Evolutionary conservation across 2,888 invertebrate genomes (phyloP).

Genomic region (Tridacna gigas): DNA sequence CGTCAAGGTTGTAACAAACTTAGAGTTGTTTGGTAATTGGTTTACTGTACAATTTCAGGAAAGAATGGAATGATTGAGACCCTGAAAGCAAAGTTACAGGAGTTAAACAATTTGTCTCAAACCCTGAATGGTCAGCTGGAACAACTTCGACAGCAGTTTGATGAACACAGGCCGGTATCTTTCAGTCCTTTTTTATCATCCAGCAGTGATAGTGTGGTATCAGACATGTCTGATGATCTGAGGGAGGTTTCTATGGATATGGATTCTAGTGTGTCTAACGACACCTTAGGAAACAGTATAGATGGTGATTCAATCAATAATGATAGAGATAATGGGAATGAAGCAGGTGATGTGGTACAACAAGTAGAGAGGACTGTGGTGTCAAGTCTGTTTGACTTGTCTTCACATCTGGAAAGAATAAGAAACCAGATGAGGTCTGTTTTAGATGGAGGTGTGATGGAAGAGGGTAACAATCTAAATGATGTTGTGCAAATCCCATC

Average conservation of each 20-base stretch:
- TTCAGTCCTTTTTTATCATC: constrained; percentile 31
- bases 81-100: constrained; percentile 68
- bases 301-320: constrained; percentile 16
- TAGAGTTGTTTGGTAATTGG: too few relatives aligned
- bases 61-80: constrained; percentile 69
- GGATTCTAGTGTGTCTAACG: constrained; percentile 40
- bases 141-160: constrained; percentile 62
- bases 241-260: constrained; percentile 52
- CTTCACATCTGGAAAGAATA: constrained; percentile 53
- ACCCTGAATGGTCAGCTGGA: constrained; percentile 70
- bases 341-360: constrained; percentile 57
- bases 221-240: constrained; percentile 52
- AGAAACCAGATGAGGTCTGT: constrained; percentile 62
- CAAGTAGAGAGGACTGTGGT: constrained; percentile 62
- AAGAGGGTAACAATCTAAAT: constrained; percentile 47
- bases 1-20: too few relatives aligned
- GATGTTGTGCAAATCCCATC: constrained; percentile 51
- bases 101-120: constrained; percentile 68
- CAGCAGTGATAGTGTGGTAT: constrained; percentile 51
- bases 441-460: constrained; percentile 45
- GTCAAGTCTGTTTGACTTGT: constrained; percentile 58
- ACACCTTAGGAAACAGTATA: constrained; percentile 19
- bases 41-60: constrained; percentile 58
- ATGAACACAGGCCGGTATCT: constrained; percentile 37
- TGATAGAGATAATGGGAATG: constrained; percentile 13